These are phyloP conservation scores for Ophthalmolycus amberensis DNA, from an alignment of 2,113 vertebrate genomes.

Conservation along the genomic window DNA sequence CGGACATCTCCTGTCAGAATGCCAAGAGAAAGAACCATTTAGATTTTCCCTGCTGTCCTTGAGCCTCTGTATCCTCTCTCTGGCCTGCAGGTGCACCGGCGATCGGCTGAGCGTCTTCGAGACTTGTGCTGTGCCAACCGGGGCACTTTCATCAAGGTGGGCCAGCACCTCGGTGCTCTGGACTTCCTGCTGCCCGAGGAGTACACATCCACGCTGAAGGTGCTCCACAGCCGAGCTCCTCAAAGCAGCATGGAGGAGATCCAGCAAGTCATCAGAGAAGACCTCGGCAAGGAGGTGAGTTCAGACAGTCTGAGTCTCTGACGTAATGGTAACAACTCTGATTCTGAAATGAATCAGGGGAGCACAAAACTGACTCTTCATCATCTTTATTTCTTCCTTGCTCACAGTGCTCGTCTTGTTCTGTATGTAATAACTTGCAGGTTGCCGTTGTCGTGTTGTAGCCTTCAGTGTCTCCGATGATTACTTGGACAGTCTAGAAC, in stretches of 20 bases:
- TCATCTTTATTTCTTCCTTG: not conserved
- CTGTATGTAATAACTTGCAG: not conserved
- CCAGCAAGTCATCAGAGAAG: slow-evolving; percentile 91
- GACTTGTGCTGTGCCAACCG: slow-evolving; percentile 96
- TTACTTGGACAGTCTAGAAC: not conserved
- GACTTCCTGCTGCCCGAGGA: slow-evolving; percentile 95
- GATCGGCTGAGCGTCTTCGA: slow-evolving; percentile 91
- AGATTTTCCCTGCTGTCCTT: not conserved
- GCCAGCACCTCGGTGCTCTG: slow-evolving; percentile 95
- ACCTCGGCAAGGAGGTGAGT: slow-evolving; percentile 93
- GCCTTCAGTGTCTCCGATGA: not conserved
- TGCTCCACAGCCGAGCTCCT: slow-evolving; percentile 93
- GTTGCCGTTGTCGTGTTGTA: not conserved
- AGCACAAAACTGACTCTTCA: not conserved
- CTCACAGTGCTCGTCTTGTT: not conserved
- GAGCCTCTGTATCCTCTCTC: not conserved
- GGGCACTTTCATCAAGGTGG: slow-evolving; percentile 98
- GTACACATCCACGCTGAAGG: slow-evolving; percentile 94
- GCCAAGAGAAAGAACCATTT: not conserved
- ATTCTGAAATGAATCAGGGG: not conserved
- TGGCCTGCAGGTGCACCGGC: slow-evolving; percentile 87
- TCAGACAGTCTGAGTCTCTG: not conserved
- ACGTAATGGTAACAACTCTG: not conserved
- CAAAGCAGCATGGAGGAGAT: slow-evolving; percentile 92
- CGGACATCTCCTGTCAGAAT: not conserved